Base-by-base conservation (phyloP, 2,888 invertebrate genomes). In the Lithophane semibrunnea region DNA sequence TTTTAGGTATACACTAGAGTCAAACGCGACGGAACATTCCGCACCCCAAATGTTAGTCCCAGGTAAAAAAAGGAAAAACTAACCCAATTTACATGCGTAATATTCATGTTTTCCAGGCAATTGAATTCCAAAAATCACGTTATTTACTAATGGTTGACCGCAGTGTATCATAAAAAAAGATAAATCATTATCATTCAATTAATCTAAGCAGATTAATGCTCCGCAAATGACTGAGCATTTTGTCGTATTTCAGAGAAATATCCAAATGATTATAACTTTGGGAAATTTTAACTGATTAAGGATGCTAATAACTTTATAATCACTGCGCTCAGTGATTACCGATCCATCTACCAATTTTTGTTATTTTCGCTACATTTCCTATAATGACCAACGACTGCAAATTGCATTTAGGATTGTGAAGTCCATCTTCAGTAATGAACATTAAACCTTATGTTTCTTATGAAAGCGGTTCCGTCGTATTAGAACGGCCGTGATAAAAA, bases 181-280 rank as follows among this genome's bases (percentile, higher is more conserved):
- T 88, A 88, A 86, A 82, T 77, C 66, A 84, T 79, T 87, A 88
- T 87, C 87, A 68, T 71, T 76, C 69, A 80, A 83, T 86, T 84
- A 79, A 87, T 88, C 86, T 86, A 54, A 71, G 24, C 63, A 82
- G 87, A 88, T 87, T 84, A 88, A 65, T 75, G n/a, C 24, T 74
- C n/a, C 58, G 29, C 37, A 75, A 83, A 78, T 54, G 73, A 77
- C 47, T 66, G 68, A 67, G 64, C 47, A 75, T 77, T 75, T 68
- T 67, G 52, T 78, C 73, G 58, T 75, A 58, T 82, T 83, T 79
- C 63, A n/a, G 61, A 78, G 54, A 81, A 77, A 73, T 70, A 56
- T 42, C 47, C 12, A 29, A 64, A 77, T 68, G 44, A 75, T 58
- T 49, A 49, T 16, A 37, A 61, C 29, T 52, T 64, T 58, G 24